phyloP scores from a whole-genome alignment of 2,888 invertebrate genomes.

The Mongoloraphidia duomilia region DNA sequence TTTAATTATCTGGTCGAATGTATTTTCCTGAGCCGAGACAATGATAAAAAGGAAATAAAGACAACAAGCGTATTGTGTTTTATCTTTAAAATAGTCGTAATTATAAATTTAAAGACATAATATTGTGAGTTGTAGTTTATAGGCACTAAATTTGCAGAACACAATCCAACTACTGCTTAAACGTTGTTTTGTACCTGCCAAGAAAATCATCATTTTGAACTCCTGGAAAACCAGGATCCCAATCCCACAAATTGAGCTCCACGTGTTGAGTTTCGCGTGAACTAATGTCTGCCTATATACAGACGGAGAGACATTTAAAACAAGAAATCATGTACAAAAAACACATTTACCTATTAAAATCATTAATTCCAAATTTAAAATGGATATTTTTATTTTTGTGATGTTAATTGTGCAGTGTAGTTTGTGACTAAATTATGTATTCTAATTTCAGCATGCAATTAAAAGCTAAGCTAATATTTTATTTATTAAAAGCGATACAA shows the following conservation, averaged over 20 bases:
- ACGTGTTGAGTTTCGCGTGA: constrained; percentile 61
- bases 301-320: neutral
- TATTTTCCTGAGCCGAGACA: no score
- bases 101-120: no score
- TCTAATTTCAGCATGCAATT: no score
- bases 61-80: no score
- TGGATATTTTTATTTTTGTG: no score
- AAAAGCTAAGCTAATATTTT: no score
- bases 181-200: constrained; percentile 47
- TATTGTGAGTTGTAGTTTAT: neutral
- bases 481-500: no score
- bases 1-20: no score
- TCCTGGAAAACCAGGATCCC: constrained; percentile 66
- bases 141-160: constrained; percentile 1
- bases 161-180: neutral
- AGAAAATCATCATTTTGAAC: constrained; percentile 68
- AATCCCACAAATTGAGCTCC: constrained; percentile 67
- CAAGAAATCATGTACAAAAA: neutral
- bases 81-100: no score
- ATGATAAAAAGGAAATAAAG: no score
- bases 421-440: no score
- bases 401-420: no score
- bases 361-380: constrained; percentile 7
- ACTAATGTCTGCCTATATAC: constrained; percentile 55
- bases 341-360: constrained; percentile 5